These are phyloP conservation scores for Apogon hyalosoma DNA, from an alignment of 2,797 vertebrate genomes.

Conservation along the genomic window DNA sequence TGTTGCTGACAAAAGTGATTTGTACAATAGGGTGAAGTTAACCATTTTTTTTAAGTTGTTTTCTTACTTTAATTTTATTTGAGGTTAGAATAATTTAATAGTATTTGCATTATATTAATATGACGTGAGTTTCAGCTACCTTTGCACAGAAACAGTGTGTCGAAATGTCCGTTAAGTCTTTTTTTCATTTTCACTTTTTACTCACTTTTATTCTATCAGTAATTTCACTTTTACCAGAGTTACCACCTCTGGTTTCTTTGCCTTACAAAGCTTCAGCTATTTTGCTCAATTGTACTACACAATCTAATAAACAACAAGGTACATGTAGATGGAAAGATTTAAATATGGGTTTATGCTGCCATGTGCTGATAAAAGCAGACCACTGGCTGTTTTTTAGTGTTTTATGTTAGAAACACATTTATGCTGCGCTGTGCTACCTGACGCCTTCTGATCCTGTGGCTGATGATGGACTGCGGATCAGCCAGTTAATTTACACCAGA, in stretches of 20 bases:
- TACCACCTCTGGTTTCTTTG: conserved; percentile 7
- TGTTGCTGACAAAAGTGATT: too few species aligned
- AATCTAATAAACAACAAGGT: conserved; percentile 13
- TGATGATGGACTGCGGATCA: conserved; percentile 80
- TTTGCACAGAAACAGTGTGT: too few species aligned
- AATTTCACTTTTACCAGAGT: too few species aligned
- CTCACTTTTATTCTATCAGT: too few species aligned
- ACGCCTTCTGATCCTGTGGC: conserved; percentile 67
- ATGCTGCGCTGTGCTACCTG: conserved; percentile 65
- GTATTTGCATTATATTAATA: too few species aligned
- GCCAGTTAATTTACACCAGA: conserved; percentile 81
- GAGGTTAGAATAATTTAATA: too few species aligned
- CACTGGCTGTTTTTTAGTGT: conserved; percentile 68
- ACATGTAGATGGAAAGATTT: conserved; percentile 58
- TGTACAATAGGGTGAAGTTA: too few species aligned
- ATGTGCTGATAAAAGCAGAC: conserved; percentile 68
- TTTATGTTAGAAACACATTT: conserved; percentile 74
- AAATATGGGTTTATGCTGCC: conserved; percentile 58
- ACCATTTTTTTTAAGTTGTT: too few species aligned
- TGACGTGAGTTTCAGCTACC: too few species aligned
- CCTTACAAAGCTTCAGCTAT: conserved; percentile 45
- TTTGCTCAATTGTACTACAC: conserved; percentile 32
- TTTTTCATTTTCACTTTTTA: too few species aligned
- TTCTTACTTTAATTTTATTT: too few species aligned
- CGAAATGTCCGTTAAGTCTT: too few species aligned